phyloP scores from a whole-genome alignment of 2,888 invertebrate species.

The Chironomus riparius region DNA sequence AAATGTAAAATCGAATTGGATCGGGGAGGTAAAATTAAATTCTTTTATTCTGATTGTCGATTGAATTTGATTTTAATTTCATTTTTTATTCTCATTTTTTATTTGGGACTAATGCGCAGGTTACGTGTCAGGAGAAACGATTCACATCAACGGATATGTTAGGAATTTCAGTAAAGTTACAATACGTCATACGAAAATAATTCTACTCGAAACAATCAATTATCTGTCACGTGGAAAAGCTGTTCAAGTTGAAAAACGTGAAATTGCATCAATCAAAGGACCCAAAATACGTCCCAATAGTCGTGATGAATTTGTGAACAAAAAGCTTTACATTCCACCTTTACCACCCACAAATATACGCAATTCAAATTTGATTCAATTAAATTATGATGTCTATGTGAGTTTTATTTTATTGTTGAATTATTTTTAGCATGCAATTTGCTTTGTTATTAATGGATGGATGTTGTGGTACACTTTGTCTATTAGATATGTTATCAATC shows the following conservation, averaged over 20 bases:
- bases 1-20: slow-evolving; percentile 78
- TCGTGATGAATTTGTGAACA: slow-evolving; percentile 76
- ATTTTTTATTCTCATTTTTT: no score
- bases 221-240: slow-evolving; percentile 80
- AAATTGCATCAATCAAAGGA: slow-evolving; percentile 66
- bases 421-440: no score
- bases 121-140: slow-evolving; percentile 80
- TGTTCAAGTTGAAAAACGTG: slow-evolving; percentile 77
- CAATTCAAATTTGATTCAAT: slow-evolving; percentile 87
- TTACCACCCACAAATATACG: slow-evolving; percentile 88
- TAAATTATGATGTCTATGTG: slow-evolving; percentile 87
- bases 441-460: no score
- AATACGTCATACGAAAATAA: slow-evolving; percentile 76
- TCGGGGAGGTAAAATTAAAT: slow-evolving; percentile 56
- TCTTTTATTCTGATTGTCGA: not conserved
- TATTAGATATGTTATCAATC: no score
- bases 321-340: slow-evolving; percentile 85
- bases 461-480: no score
- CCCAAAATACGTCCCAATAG: slow-evolving; percentile 76
- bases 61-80: no score
- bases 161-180: slow-evolving; percentile 77
- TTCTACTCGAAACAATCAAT: slow-evolving; percentile 82
- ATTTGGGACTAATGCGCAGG: not conserved
- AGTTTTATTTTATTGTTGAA: slow-evolving; percentile 42
- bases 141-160: slow-evolving; percentile 75